Conservation (phyloP, 2,888 invertebrate genomes). For the Stenoptilia bipunctidactyla region DNA sequence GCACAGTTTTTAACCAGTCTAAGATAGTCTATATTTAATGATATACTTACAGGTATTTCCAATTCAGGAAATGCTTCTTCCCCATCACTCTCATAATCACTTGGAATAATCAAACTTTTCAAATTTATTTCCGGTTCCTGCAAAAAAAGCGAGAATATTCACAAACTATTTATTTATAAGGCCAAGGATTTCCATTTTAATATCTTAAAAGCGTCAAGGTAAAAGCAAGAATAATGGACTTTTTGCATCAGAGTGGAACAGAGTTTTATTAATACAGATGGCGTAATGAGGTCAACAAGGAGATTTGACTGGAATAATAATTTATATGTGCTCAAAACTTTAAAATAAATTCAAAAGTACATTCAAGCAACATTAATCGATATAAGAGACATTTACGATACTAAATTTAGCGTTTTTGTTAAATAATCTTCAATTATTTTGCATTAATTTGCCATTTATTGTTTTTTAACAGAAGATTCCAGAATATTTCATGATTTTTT, state of each 20-base stretch:
- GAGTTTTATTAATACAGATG: background rate
- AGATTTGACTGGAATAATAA: too few species aligned
- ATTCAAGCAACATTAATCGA: too few species aligned
- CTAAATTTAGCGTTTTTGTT: too few species aligned
- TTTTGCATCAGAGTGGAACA: background rate
- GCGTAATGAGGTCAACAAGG: background rate
- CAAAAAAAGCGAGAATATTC: slow-evolving; percentile 7
- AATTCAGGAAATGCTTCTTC: slow-evolving; percentile 59
- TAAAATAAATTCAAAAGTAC: too few species aligned
- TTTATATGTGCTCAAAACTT: too few species aligned
- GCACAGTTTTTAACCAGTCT: too few species aligned
- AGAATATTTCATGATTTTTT: too few species aligned
- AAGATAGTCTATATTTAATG: background rate
- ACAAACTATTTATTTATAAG: background rate
- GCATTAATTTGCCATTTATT: too few species aligned
- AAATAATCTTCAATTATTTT: too few species aligned
- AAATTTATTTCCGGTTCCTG: slow-evolving; percentile 48
- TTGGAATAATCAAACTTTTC: slow-evolving; percentile 36
- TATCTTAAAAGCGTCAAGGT: background rate
- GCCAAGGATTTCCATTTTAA: background rate
- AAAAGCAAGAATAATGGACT: background rate
- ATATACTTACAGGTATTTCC: slow-evolving; percentile 53
- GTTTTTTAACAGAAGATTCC: too few species aligned
- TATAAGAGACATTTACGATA: too few species aligned
- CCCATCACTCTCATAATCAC: slow-evolving; percentile 61